Conservation (phyloP, 2,797 vertebrate genomes). For the Natrix natrix region DNA sequence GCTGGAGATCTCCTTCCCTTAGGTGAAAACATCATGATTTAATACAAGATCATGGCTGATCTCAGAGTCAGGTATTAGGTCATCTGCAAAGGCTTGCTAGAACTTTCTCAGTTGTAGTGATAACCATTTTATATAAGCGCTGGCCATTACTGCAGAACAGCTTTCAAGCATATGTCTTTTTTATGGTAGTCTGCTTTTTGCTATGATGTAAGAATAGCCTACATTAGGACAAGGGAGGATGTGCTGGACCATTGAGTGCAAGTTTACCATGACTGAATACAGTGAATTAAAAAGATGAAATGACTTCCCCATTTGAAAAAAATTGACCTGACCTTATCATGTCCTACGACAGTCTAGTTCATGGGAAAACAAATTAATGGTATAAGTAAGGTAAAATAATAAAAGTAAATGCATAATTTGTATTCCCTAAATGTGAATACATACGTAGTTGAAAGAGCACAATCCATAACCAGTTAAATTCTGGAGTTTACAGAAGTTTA, state of each 20-base stretch:
- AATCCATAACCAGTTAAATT: background rate
- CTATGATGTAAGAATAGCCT: background rate
- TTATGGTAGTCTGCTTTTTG: background rate
- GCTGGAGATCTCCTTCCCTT: background rate
- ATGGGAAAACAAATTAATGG: background rate
- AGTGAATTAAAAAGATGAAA: background rate
- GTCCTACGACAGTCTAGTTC: background rate
- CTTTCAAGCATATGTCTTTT: background rate
- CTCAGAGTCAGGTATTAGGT: background rate
- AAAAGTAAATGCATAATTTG: background rate
- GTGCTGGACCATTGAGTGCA: background rate
- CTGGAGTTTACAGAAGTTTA: background rate
- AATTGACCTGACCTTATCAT: background rate
- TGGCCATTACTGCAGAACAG: background rate
- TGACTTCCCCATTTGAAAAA: background rate
- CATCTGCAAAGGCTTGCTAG: background rate
- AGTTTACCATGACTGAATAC: background rate
- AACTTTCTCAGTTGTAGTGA: background rate
- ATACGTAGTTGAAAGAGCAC: background rate
- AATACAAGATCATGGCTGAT: background rate
- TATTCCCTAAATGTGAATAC: background rate
- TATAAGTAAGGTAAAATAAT: background rate
- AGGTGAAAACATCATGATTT: background rate
- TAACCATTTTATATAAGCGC: background rate
- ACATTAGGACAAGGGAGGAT: background rate